Conservation (phyloP, 2,888 invertebrate genomes). For the Slavum lentiscoides region DNA sequence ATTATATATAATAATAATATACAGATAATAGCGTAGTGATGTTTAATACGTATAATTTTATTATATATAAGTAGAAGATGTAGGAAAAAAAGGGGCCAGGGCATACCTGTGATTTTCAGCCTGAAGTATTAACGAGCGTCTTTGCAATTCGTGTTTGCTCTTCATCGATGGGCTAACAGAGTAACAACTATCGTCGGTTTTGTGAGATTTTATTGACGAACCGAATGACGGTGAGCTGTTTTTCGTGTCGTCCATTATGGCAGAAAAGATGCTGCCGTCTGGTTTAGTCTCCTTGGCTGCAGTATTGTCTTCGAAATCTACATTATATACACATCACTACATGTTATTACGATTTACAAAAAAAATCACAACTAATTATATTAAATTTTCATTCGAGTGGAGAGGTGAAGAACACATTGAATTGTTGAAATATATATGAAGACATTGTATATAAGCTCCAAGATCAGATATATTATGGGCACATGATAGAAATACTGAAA, state of each 20-base stretch:
- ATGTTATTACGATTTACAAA: too few species aligned
- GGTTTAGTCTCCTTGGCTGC: conserved; percentile 18
- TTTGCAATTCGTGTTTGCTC: conserved; percentile 11
- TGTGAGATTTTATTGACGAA: conserved; percentile 29
- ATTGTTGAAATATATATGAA: too few species aligned
- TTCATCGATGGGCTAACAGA: background rate
- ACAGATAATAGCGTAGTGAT: background rate
- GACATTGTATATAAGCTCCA: too few species aligned
- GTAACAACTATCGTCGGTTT: conserved; percentile 37
- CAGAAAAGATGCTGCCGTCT: conserved; percentile 11
- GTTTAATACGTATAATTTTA: background rate
- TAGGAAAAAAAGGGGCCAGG: background rate
- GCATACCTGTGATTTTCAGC: conserved; percentile 31
- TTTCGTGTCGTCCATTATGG: conserved; percentile 25
- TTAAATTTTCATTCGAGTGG: too few species aligned
- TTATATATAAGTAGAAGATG: background rate
- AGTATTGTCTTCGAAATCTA: conserved; percentile 29
- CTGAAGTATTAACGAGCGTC: conserved; percentile 18
- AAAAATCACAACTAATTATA: too few species aligned
- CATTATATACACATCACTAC: too few species aligned
- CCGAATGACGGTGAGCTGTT: conserved; percentile 30
- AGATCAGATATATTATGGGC: too few species aligned
- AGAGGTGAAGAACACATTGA: too few species aligned
- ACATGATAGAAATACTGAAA: too few species aligned
- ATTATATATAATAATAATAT: background rate